Conservation (phyloP, 2,113 vertebrate species). For the Dascyllus trimaculatus region DNA sequence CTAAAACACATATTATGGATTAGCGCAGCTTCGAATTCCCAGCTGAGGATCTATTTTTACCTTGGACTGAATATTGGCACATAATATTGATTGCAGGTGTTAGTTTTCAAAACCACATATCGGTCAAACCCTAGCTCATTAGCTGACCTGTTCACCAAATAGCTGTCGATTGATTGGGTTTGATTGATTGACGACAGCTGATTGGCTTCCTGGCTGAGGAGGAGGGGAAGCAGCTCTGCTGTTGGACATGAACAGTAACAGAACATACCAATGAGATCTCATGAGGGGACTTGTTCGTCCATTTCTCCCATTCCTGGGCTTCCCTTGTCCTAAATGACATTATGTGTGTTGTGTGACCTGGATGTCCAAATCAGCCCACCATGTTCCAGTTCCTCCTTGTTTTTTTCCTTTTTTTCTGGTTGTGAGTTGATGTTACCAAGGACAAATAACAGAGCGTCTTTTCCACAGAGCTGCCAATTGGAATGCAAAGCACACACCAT, state of each 20-base stretch:
- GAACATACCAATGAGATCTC: slow-evolving; percentile 4
- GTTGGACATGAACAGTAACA: slow-evolving; percentile 46
- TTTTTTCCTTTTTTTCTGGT: background rate
- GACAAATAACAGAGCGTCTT: slow-evolving; percentile 47
- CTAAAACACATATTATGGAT: too few species aligned
- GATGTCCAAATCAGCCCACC: slow-evolving; percentile 3
- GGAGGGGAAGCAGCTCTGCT: slow-evolving; percentile 51
- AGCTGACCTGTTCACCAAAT: slow-evolving; percentile 49
- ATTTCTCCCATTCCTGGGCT: background rate
- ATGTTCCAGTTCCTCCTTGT: slow-evolving; percentile 28
- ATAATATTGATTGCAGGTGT: too few species aligned
- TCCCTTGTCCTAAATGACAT: slow-evolving; percentile 7
- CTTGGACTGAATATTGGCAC: background rate
- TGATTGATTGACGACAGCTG: slow-evolving; percentile 76
- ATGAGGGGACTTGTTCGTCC: slow-evolving; percentile 50
- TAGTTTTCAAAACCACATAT: slow-evolving; percentile 18
- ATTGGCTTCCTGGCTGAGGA: slow-evolving; percentile 47
- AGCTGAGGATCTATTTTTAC: too few species aligned
- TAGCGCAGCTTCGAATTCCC: too few species aligned
- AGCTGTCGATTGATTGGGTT: slow-evolving; percentile 72
- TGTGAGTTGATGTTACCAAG: slow-evolving; percentile 47
- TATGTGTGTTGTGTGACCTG: background rate
- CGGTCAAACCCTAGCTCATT: slow-evolving; percentile 36
- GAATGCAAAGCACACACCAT: slow-evolving; percentile 72
- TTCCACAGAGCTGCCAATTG: slow-evolving; percentile 69